Base-by-base conservation (phyloP, 1,140 invertebrate species). In the Hylaeus anthracinus region DNA sequence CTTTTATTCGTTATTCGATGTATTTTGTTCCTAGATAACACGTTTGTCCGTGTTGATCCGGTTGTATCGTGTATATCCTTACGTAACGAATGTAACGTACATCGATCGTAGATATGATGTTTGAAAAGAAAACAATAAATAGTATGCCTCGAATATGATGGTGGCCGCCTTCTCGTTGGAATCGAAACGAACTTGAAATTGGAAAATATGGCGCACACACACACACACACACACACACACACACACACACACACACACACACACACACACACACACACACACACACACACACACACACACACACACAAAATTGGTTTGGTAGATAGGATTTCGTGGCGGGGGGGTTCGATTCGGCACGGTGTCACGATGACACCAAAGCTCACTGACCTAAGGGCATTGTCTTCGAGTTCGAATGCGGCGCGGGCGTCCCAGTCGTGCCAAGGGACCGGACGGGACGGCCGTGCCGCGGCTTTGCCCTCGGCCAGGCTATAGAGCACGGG, bases 371-470 rank as follows among this genome's bases (percentile, higher is more conserved):
- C 81, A 80, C 81, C 26, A 72, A 64, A 61, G 84, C 81, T 79
- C 84, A 83, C 76, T 83, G 85, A 86, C 85, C 85, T 72, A 82
- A 79, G 88, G 81, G 81, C 80, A 79, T 87, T 87, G 87, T 85
- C 87, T 89, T 75, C 75, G 77, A 89, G 87, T 89, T 69, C 79
- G 88, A 26, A 26, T 26, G 26, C 26, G 26, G 26, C 26, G 26
- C 26, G 87, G 85, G 81, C 85, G 83, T 79, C 69, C 81, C 64
- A 64, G 76, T 84, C 81, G 85, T 88, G 86, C 86, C 87, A 89
- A 83, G 72, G 73, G 84, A 82, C 26, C 26, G 26, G 26, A 26
- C 26, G 26, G 26, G 26, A 26, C 26, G 26, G 26, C 26, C 26
- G 26, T 26, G 26, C 26, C 26, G 26, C 75, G 63, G 76, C 53